phyloP scores from a whole-genome alignment of 2,113 vertebrate species.

The Thomomys bottae region DNA sequence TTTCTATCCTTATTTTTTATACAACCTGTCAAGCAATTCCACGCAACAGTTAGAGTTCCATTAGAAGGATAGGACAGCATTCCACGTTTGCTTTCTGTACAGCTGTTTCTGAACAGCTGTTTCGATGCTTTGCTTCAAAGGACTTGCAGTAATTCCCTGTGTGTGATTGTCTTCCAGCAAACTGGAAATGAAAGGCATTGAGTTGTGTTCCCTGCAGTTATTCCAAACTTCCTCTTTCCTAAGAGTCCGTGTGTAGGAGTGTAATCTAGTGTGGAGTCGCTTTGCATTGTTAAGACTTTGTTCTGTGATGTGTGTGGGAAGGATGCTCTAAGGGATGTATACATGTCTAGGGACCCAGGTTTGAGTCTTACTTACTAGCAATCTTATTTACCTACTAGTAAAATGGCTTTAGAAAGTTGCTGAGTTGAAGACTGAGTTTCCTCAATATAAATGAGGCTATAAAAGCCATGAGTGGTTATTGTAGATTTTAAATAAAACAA shows the following conservation, averaged over 20 bases:
- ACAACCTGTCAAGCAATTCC: neutral
- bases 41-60: neutral
- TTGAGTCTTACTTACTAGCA: neutral
- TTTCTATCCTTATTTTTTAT: constrained; percentile 27
- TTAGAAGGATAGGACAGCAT: neutral
- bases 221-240: neutral
- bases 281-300: neutral
- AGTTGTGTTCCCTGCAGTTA: neutral
- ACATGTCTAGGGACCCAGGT: neutral
- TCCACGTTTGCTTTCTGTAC: neutral
- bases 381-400: neutral
- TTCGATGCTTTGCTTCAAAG: neutral
- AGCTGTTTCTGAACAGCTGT: constrained; percentile 27
- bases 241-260: neutral
- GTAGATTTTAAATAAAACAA: constrained; percentile 40
- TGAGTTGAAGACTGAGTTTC: neutral
- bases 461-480: neutral
- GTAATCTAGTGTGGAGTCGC: neutral
- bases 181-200: constrained; percentile 1
- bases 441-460: neutral
- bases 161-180: constrained; percentile 29
- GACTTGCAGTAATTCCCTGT: neutral
- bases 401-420: neutral
- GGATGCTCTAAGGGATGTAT: too few relatives aligned
- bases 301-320: neutral